These are phyloP conservation scores for Nemotelus pantherinus DNA, from an alignment of 2,888 invertebrate species.

Conservation along the genomic window DNA sequence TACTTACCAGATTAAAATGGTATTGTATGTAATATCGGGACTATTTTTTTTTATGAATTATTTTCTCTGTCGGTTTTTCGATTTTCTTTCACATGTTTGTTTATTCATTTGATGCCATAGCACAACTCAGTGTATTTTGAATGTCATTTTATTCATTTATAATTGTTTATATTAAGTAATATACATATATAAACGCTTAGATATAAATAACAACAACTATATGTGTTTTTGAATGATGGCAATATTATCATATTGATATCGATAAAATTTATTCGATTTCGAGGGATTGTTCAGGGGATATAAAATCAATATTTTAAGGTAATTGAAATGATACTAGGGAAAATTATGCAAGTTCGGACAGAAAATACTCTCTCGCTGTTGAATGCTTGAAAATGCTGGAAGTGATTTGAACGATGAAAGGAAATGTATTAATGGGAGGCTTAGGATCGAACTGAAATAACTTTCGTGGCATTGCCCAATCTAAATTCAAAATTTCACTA, in stretches of 20 bases:
- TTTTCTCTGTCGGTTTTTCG: background rate
- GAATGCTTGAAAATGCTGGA: background rate
- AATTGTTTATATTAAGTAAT: conserved; percentile 18
- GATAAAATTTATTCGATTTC: conserved; percentile 16
- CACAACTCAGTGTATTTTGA: conserved; percentile 33
- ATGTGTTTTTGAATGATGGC: conserved; percentile 39
- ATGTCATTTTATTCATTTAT: conserved; percentile 35
- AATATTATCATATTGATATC: conserved; percentile 23
- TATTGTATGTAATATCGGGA: too few species aligned
- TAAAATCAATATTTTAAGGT: too few species aligned
- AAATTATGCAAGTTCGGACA: background rate
- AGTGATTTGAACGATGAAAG: too few species aligned
- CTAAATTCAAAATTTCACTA: too few species aligned
- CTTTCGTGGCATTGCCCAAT: too few species aligned
- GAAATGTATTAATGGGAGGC: too few species aligned
- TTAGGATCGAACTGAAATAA: too few species aligned
- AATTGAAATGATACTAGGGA: too few species aligned
- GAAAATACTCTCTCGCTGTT: conserved; percentile 26
- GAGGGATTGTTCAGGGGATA: too few species aligned
- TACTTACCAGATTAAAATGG: too few species aligned
- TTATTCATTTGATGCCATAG: conserved; percentile 36
- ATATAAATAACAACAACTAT: conserved; percentile 45
- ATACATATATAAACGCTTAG: conserved; percentile 41
- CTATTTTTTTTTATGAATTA: too few species aligned
- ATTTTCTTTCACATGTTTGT: conserved; percentile 41